phyloP scores from a whole-genome alignment of 1,140 invertebrate genomes.

The Ridgeia piscesae region DNA sequence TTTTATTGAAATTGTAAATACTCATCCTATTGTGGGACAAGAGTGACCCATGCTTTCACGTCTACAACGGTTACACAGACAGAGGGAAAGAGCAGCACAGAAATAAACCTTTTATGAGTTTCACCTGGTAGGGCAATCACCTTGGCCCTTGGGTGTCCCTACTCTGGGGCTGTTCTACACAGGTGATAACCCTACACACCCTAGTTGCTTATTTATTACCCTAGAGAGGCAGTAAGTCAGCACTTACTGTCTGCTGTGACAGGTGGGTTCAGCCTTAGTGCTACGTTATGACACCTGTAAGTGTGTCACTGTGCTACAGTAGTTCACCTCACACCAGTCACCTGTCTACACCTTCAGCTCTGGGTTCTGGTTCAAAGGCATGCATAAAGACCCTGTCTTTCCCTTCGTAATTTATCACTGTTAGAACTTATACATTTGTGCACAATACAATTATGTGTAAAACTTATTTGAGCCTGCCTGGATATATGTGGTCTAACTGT shows the following conservation, averaged over 20 bases:
- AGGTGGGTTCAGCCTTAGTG: not conserved
- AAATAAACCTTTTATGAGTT: not conserved
- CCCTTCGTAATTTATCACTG: no score
- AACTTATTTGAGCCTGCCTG: no score
- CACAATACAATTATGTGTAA: no score
- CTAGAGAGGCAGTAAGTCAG: not conserved
- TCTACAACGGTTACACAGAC: not conserved
- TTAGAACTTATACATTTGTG: no score
- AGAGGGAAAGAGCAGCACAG: not conserved
- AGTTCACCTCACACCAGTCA: no score
- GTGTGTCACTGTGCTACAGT: no score
- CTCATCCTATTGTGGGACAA: not conserved
- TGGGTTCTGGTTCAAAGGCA: not conserved
- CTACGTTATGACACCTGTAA: no score
- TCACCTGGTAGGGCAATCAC: not conserved
- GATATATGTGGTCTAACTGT: no score
- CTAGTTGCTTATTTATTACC: not conserved
- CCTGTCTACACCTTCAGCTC: no score
- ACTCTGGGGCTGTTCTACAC: not conserved
- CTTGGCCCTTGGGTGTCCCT: not conserved
- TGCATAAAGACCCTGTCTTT: no score
- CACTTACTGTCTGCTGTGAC: not conserved
- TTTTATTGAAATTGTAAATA: no score
- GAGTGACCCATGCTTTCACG: not conserved
- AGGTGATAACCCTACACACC: not conserved